phyloP scores from a whole-genome alignment of 1,140 invertebrate genomes.

The Ips typographus region DNA sequence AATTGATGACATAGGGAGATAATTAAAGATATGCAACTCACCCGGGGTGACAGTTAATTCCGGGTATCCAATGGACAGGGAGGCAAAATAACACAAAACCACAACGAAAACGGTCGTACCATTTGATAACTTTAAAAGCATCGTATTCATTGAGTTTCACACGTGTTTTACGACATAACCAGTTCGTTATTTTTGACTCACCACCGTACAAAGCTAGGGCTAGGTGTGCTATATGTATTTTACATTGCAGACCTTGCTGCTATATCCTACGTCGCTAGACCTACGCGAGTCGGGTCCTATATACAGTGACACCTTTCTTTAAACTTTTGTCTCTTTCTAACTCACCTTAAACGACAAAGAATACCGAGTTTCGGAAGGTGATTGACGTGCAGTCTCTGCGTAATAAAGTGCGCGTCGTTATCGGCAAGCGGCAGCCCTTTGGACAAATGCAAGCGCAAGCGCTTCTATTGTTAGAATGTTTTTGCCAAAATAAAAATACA shows the following conservation, averaged over 20 bases:
- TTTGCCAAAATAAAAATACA: slow-evolving; percentile 24
- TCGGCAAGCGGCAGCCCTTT: neutral
- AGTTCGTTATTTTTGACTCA: slow-evolving; percentile 39
- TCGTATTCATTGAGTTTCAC: slow-evolving; percentile 32
- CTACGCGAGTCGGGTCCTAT: too few relatives aligned
- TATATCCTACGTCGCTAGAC: too few relatives aligned
- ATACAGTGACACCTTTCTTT: too few relatives aligned
- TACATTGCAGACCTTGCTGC: slow-evolving; percentile 35
- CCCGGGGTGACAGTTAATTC: slow-evolving; percentile 37
- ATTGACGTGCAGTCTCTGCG: neutral
- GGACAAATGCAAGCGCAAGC: slow-evolving; percentile 9
- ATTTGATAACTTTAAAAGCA: slow-evolving; percentile 39
- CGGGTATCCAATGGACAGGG: slow-evolving; percentile 38
- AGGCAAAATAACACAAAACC: slow-evolving; percentile 41
- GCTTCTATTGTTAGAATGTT: slow-evolving; percentile 6
- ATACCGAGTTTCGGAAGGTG: neutral
- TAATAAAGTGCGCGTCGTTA: neutral
- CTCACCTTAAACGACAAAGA: neutral
- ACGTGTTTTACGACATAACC: slow-evolving; percentile 47
- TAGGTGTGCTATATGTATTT: slow-evolving; percentile 26
- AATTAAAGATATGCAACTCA: slow-evolving; percentile 28
- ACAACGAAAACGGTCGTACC: slow-evolving; percentile 36
- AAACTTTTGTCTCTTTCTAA: neutral
- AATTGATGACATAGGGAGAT: neutral
- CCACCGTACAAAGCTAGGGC: slow-evolving; percentile 11